Evolutionary conservation across 2,113 vertebrate species (phyloP), one percentile per base, ranked within the genome.

Genomic region (Epinephelus fuscoguttatus): DNA sequence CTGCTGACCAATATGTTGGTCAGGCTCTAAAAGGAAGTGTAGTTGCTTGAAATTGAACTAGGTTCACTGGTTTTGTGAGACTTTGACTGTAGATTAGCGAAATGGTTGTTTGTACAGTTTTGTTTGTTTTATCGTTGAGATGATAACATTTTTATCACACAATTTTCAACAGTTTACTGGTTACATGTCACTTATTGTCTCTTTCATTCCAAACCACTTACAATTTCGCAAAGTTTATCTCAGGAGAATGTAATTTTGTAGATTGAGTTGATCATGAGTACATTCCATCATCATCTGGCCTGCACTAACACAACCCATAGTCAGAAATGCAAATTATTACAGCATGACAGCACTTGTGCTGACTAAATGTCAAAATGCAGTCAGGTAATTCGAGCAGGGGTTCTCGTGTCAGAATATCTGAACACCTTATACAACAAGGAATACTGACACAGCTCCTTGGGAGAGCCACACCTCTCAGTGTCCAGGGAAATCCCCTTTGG

Each of bases 391-490:
- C 14, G 23, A 70, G 50, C 27, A 50, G 66, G 25, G 68, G 42
- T 25, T 25, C 14, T 60, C 2, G 4, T 57, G 67, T 84, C 45
- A 52, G n/a, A 73, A 80, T 72, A 11, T 63, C 18, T 67, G 15
- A 70, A 30, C 59, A 13, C 17, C 52, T 50, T 17, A 70, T 42
- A 4, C n/a, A 50, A 13, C 4, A 60, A 56, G 17, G 15, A 67
- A 71, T 25, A 50, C 30, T 18, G 15, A 55, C 15, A 40, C 7
- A 2, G 47, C 21, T 68, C 23, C 6, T 18, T 61, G 4, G 13
- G 14, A 45, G 45, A 61, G 27, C 37, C 2, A 1, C n/a, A 6
- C 4, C 13, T 59, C 10, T 61, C 0, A 60, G 3, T 61, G 55
- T 52, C 6, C 18, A 61, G 47, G n/a, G 25, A 66, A 21, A 14